phyloP scores from a whole-genome alignment of 1,140 invertebrate species.

The Temnothorax longispinosus region DNA sequence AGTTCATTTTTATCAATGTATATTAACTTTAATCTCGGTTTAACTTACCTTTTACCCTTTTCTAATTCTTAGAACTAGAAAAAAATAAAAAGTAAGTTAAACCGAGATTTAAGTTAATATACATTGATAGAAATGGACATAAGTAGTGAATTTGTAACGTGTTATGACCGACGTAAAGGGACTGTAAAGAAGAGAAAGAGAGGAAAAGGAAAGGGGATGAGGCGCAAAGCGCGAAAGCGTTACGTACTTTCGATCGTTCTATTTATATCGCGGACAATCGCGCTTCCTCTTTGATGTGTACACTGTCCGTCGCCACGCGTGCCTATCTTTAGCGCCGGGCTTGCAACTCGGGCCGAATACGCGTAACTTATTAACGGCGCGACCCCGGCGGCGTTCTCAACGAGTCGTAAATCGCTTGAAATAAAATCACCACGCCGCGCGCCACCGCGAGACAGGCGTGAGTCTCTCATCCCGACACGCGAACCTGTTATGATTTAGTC shows the following conservation, averaged over 20 bases:
- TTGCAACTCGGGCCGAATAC: conserved; percentile 12
- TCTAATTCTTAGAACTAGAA: too few species aligned
- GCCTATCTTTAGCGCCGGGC: conserved; percentile 65
- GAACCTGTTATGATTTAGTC: conserved; percentile 50
- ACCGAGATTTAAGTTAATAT: too few species aligned
- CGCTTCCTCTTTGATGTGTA: conserved; percentile 64
- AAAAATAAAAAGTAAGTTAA: too few species aligned
- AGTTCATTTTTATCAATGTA: background rate
- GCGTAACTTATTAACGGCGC: conserved; percentile 48
- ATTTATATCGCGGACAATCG: conserved; percentile 72
- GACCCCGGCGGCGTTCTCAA: conserved; percentile 15
- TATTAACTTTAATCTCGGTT: too few species aligned
- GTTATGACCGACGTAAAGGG: conserved; percentile 46
- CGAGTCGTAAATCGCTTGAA: conserved; percentile 40
- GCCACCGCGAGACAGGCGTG: background rate
- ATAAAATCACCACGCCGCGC: conserved; percentile 1
- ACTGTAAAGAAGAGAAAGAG: background rate
- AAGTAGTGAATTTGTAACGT: conserved; percentile 63
- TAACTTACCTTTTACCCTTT: too few species aligned
- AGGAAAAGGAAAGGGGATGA: background rate
- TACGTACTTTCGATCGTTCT: conserved; percentile 71
- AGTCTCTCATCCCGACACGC: background rate
- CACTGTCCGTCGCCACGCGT: conserved; percentile 61
- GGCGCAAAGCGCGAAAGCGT: background rate
- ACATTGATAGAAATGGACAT: too few species aligned